phyloP scores from a whole-genome alignment of 1,140 invertebrate genomes.

The Bombus superbus region DNA sequence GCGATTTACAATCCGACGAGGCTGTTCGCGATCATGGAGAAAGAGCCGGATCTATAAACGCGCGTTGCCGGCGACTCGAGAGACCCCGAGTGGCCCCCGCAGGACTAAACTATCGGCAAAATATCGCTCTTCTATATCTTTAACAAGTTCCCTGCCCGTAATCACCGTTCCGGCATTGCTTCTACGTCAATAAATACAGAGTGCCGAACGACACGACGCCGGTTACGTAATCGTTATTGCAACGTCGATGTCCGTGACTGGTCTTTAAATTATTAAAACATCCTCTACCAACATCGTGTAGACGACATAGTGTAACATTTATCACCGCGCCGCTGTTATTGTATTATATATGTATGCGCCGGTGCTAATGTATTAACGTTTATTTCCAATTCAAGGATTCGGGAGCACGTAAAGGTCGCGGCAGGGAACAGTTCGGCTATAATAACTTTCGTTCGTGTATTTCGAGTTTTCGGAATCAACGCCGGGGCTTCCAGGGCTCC shows the following conservation, averaged over 20 bases:
- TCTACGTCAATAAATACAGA: constrained; percentile 53
- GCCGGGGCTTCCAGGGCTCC: neutral
- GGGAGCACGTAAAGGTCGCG: neutral
- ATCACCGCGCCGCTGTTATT: constrained; percentile 14
- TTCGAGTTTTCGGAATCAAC: constrained; percentile 15
- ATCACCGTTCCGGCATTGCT: constrained; percentile 46
- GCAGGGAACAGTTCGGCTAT: too few relatives aligned
- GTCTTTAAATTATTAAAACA: constrained; percentile 48
- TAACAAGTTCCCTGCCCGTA: constrained; percentile 41
- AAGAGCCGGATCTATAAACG: constrained; percentile 14
- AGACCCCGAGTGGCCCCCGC: neutral
- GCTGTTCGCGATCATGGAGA: constrained; percentile 9
- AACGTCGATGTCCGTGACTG: constrained; percentile 44
- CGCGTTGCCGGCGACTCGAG: too few relatives aligned
- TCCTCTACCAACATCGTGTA: constrained; percentile 4
- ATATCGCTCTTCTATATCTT: constrained; percentile 55
- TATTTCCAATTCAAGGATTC: constrained; percentile 38
- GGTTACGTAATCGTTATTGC: constrained; percentile 59
- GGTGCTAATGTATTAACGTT: constrained; percentile 43
- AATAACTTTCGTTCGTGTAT: neutral
- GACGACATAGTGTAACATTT: constrained; percentile 38
- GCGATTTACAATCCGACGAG: constrained; percentile 28
- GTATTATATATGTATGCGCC: too few relatives aligned
- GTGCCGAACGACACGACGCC: constrained; percentile 26
- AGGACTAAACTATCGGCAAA: constrained; percentile 49